These are phyloP conservation scores for Gambusia holbrooki DNA, from an alignment of 2,113 vertebrate species.

Conservation along the genomic window DNA sequence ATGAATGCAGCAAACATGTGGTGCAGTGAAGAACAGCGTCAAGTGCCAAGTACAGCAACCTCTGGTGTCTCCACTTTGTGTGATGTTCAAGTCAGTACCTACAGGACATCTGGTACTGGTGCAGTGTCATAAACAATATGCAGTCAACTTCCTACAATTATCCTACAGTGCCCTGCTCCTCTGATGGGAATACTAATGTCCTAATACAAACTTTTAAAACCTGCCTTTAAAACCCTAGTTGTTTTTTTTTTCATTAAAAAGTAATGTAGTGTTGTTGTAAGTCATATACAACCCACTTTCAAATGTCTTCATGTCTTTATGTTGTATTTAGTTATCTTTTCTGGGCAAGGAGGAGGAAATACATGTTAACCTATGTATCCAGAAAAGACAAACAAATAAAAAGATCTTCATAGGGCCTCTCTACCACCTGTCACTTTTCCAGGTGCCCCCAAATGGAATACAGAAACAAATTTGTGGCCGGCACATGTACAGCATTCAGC, in stretches of 20 bases:
- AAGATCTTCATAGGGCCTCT: not conserved
- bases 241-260: not conserved
- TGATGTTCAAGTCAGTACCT: not conserved
- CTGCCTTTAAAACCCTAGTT: not conserved
- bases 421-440: not conserved
- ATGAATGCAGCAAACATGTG: not conserved
- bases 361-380: not conserved
- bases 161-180: not conserved
- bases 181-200: not conserved
- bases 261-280: not conserved
- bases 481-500: too few species aligned
- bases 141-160: not conserved
- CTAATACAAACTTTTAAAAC: not conserved
- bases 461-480: not conserved
- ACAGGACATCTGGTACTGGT: not conserved
- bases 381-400: not conserved
- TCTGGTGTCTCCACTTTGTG: not conserved
- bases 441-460: too few species aligned
- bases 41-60: not conserved
- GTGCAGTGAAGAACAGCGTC: too few species aligned
- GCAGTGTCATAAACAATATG: not conserved
- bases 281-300: too few species aligned
- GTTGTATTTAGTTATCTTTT: not conserved
- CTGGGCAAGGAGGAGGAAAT: not conserved
- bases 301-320: not conserved